Base-by-base conservation (phyloP, 1,140 invertebrate genomes). In the Tenebrio molitor region DNA sequence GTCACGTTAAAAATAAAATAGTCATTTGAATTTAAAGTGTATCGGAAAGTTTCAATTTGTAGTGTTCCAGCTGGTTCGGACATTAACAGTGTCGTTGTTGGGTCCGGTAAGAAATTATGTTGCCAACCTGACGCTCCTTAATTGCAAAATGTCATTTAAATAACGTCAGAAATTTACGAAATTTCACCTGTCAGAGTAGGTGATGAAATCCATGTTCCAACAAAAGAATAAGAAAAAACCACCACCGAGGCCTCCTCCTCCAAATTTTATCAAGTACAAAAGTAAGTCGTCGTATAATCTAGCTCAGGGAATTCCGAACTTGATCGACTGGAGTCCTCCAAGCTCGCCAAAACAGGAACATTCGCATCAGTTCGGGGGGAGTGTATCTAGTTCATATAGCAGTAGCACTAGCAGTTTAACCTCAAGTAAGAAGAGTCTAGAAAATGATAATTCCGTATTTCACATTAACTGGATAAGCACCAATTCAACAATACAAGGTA, bases 391-490 rank as follows among this genome's bases (percentile, higher is more conserved):
- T 74, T 82, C 81, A 6, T 82, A 80, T 70, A 82, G 78, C 39
- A 82, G 80, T 72, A 82, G 81, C 62, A 81, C 80, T 19, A 81
- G 79, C 63, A 82, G 81, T 69, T 69, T 82, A 68, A 80, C 79
- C 12, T 82, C 81, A 6, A 81, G 79, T 70, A 82, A 82, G 69
- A 82, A 81, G 50, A 80, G 79, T 39, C 77, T 76, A 39, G 81
- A 82, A 66, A 76, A 69, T 76, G 81, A 82, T 14, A 46, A 50
- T 29, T 70, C 74, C 14, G 7, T 78, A 23, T 42, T 58, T 33
- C 10, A 58, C 29, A 25, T 58, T 25, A 53, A 53, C 19, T 58
- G 21, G 19, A 10, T 58, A 69, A 25, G 39, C 50, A 69, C 46
- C 34, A 50, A 15, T 16, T 50, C 21, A 17, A 39, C 2, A 2